Base-by-base conservation (phyloP, 2,888 invertebrate genomes). In the Eupithecia vulgata region DNA sequence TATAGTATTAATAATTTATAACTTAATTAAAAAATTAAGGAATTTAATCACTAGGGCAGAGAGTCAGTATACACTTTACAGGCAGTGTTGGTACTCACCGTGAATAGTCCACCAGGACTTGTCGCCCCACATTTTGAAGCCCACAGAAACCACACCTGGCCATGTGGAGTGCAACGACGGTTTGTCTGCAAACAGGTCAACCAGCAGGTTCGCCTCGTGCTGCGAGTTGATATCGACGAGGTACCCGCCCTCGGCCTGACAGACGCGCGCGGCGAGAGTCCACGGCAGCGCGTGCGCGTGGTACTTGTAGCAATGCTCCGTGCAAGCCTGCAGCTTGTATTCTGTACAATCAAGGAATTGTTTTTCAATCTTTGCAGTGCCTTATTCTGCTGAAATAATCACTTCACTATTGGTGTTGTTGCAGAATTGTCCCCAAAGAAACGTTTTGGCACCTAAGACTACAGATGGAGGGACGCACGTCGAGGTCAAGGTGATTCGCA, bases 31-130 rank as follows among this genome's bases (percentile, higher is more conserved):
- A n/a, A n/a, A n/a, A n/a, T 35, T 40, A 40, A 7, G 40, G 10
- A 40, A 42, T 42, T 15, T 13, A 12, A 15, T 42, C 42, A 42
- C 12, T 42, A 13, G 42, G 15, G 42, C 15, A 15, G 7, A 42
- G 42, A 42, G 42, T 17, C 30, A 30, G 30, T 30, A 4, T 30
- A 30, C n/a, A n/a, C n/a, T 42, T 4, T 15, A 42, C 15, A 42
- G 42, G 42, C 42, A 42, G 42, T 42, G 42, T 5, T 15, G 40
- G 40, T 40, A 42, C 42, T 42, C 42, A 69, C 69, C 69, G 13
- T 69, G 69, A 12, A 69, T 69, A 5, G 69, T 69, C 42, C 42
- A 42, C 69, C 69, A 69, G n/a, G 52, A 57, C 6, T 52, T 21
- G 13, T 21, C 13, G 10, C 37, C 57, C 67, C 67, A 67, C 35